Conservation (phyloP, 2,888 invertebrate species). For the Sericinus montela region DNA sequence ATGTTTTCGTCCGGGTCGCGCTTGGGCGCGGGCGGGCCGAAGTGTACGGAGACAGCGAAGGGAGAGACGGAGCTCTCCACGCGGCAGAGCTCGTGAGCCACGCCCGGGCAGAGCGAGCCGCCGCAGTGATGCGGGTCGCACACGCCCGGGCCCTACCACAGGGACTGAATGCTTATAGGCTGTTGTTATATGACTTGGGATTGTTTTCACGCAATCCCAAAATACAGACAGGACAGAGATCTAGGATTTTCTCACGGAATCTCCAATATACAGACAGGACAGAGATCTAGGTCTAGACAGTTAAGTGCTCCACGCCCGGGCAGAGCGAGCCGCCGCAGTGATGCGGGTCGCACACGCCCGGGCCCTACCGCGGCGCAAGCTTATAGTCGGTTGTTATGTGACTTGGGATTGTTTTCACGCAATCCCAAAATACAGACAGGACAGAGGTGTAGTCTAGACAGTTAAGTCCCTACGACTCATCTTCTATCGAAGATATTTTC, state of each 20-base stretch:
- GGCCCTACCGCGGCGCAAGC: constrained; percentile 61
- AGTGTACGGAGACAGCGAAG: constrained; percentile 88
- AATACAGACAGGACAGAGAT: too few species aligned
- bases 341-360: constrained; percentile 86
- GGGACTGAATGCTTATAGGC: constrained; percentile 75
- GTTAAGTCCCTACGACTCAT: too few species aligned
- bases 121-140: constrained; percentile 91
- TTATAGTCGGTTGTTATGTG: too few species aligned
- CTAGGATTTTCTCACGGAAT: constrained; percentile 2
- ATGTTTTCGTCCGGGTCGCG: constrained; percentile 89
- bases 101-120: constrained; percentile 81
- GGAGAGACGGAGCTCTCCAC: constrained; percentile 88
- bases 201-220: too few species aligned
- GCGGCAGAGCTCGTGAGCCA: constrained; percentile 71
- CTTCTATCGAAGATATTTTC: too few species aligned
- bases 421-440: too few species aligned
- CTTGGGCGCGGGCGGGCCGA: constrained; percentile 83
- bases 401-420: too few species aligned
- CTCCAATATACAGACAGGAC: too few species aligned
- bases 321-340: constrained; percentile 89
- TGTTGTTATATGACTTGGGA: too few species aligned
- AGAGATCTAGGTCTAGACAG: too few species aligned
- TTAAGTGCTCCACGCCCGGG: constrained; percentile 52
- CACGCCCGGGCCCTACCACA: constrained; percentile 78
- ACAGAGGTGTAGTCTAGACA: too few species aligned